Percentiles rank a stretch among this genome's conserved stretches.
Evolutionary conservation across 2,888 invertebrate species (phyloP).

Genomic region (Thera obeliscata): DNA sequence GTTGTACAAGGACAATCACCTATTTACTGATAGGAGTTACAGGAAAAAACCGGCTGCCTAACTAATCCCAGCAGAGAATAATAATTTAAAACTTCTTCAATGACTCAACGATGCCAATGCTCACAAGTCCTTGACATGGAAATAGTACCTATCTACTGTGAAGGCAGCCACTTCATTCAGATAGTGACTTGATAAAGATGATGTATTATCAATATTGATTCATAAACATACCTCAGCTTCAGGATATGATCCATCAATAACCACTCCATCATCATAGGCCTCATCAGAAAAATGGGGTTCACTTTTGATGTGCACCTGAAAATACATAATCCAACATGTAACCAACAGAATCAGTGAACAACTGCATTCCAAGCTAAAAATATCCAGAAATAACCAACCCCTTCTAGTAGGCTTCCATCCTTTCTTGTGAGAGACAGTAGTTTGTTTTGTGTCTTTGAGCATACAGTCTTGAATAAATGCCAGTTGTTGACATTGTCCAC

Average conservation of each 20-base stretch:
- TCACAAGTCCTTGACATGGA: conserved; percentile 72
- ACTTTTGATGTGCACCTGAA: conserved; percentile 84
- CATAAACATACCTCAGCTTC: conserved; percentile 72
- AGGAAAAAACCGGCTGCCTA: conserved; percentile 33
- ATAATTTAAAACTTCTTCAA: conserved; percentile 40
- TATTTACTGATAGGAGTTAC: conserved; percentile 33
- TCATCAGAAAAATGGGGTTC: conserved; percentile 82
- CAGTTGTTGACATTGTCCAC: conserved; percentile 87
- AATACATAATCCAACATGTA: conserved; percentile 61
- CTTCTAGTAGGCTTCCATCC: conserved; percentile 82
- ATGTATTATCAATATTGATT: conserved; percentile 36
- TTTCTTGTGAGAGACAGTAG: conserved; percentile 84
- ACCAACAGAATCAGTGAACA: conserved; percentile 51
- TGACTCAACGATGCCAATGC: conserved; percentile 49
- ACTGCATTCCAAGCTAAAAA: conserved; percentile 67
- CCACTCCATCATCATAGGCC: conserved; percentile 81
- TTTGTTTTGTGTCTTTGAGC: conserved; percentile 87
- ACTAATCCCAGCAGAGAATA: conserved; percentile 31
- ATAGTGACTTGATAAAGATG: conserved; percentile 37
- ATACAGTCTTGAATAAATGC: conserved; percentile 86
- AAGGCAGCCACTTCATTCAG: conserved; percentile 16
- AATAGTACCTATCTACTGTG: conserved; percentile 33
- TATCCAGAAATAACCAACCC: conserved; percentile 71
- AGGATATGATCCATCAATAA: conserved; percentile 78
- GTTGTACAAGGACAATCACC: conserved; percentile 24